A percentile compares a stretch with the other conserved stretches of the same genome.
Evolutionary conservation across 37 sponge, comb jelly and placozoan genomes (phyloP).

Genomic region (Beroe forskalii): DNA sequence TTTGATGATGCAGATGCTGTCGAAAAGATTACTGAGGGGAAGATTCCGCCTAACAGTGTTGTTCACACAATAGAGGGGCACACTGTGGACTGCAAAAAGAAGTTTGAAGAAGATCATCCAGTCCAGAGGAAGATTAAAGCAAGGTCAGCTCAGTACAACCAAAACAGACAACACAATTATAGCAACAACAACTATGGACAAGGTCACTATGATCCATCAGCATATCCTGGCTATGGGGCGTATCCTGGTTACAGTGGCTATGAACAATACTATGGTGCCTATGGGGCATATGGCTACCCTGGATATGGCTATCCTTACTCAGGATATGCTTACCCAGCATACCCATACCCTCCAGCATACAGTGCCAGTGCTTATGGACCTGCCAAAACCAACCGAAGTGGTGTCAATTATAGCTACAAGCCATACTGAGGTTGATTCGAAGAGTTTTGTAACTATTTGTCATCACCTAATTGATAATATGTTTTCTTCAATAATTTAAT

Average conservation of each 20-base stretch:
- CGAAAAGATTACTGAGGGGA: constrained; percentile 52
- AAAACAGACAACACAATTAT: not conserved
- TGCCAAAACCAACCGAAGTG: constrained; percentile 16
- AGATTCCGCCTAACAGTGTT: constrained; percentile 62
- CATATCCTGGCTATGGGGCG: constrained; percentile 49
- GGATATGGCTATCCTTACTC: constrained; percentile 31
- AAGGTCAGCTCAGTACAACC: constrained; percentile 34
- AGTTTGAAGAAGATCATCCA: constrained; percentile 63
- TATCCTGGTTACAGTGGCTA: constrained; percentile 50
- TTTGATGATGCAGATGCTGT: constrained; percentile 37
- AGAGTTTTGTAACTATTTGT: not conserved
- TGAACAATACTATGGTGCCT: constrained; percentile 62
- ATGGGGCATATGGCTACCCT: constrained; percentile 41
- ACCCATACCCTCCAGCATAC: constrained; percentile 28
- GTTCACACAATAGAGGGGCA: constrained; percentile 64
- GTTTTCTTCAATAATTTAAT: not conserved
- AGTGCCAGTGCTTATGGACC: constrained; percentile 23
- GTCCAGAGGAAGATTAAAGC: constrained; percentile 63
- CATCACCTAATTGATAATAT: no score
- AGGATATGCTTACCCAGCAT: constrained; percentile 15
- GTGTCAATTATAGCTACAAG: not conserved
- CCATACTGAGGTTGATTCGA: not conserved
- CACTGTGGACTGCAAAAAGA: constrained; percentile 63
- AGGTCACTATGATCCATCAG: constrained; percentile 15
- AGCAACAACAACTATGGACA: not conserved